Conservation (phyloP, 2,888 invertebrate species). For the Melipona bicolor region DNA sequence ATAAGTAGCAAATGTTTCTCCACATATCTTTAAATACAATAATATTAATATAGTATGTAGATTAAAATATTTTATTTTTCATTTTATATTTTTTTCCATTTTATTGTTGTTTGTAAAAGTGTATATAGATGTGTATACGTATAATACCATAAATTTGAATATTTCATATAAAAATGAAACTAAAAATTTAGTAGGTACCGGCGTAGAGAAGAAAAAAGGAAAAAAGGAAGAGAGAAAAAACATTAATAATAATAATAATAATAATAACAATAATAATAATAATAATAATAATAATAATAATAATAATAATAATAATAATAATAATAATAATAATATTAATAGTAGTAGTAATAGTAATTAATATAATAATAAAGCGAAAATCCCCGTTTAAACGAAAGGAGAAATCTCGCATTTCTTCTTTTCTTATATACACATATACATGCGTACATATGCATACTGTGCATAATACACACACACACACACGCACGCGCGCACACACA, state of each 20-base stretch:
- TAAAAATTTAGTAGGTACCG: conserved; percentile 80
- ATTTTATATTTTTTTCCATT: conserved; percentile 78
- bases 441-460: conserved; percentile 24
- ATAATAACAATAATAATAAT: conserved; percentile 26
- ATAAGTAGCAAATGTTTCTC: conserved; percentile 80
- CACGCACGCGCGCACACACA: background rate
- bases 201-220: conserved; percentile 72
- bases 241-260: conserved; percentile 50
- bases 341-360: conserved; percentile 24
- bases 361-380: conserved; percentile 50
- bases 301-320: background rate
- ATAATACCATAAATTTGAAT: conserved; percentile 82
- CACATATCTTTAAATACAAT: conserved; percentile 76
- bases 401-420: conserved; percentile 46
- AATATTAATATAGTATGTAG: conserved; percentile 71
- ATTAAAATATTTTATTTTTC: conserved; percentile 79
- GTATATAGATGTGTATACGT: conserved; percentile 82
- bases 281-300: conserved; percentile 34
- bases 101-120: conserved; percentile 79
- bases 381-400: conserved; percentile 60
- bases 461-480: conserved; percentile 5
- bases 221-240: conserved; percentile 25
- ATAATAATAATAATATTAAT: conserved; percentile 17
- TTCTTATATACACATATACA: conserved; percentile 28
- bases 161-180: conserved; percentile 81